Conservation (phyloP, 2,113 vertebrate genomes). For the Canis aureus region DNA sequence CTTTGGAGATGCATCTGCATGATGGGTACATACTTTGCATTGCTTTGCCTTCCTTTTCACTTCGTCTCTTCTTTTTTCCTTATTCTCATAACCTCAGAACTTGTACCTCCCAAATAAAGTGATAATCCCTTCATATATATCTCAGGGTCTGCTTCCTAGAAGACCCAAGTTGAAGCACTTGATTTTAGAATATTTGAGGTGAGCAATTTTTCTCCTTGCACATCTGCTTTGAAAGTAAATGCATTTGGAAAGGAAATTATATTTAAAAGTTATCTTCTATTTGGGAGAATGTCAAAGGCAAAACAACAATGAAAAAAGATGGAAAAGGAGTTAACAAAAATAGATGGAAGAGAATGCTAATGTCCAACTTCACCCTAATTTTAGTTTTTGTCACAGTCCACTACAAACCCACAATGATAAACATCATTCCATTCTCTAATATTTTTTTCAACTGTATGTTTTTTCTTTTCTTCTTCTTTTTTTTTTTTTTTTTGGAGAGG, state of each 20-base stretch:
- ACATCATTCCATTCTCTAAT: not conserved
- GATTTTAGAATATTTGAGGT: not conserved
- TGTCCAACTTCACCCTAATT: not conserved
- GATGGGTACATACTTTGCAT: accelerated
- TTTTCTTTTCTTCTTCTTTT: not conserved
- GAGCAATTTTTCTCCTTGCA: not conserved
- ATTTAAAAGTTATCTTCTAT: not conserved
- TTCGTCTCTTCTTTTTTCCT: not conserved
- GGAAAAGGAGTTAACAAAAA: not conserved
- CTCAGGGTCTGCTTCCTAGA: not conserved
- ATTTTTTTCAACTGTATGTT: not conserved
- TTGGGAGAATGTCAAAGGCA: not conserved
- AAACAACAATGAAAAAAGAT: not conserved
- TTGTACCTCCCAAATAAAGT: not conserved
- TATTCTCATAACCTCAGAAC: not conserved
- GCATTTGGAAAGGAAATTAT: conserved; percentile 9
- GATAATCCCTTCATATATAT: not conserved
- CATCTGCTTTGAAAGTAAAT: not conserved
- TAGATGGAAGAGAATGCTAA: not conserved
- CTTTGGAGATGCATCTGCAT: not conserved
- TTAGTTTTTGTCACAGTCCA: not conserved
- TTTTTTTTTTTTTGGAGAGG: not conserved
- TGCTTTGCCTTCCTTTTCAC: not conserved
- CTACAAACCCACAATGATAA: not conserved
- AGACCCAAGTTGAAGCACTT: not conserved